Percentiles rank a stretch among this genome's conserved stretches.
Evolutionary conservation across 2,113 vertebrate species (phyloP).

Genomic region (Oxyura jamaicensis): DNA sequence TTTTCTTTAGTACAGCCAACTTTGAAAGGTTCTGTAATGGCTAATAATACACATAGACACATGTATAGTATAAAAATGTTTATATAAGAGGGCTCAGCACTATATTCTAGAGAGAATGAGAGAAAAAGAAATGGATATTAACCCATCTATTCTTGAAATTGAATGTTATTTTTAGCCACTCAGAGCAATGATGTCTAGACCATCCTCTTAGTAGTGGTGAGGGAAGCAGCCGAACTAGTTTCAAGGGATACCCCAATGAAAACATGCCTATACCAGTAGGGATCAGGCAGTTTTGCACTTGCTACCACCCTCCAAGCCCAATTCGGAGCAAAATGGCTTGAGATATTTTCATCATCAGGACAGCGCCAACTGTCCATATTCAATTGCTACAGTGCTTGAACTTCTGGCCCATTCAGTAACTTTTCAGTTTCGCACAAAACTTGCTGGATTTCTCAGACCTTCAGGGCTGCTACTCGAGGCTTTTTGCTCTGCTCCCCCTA

Average conservation of each 20-base stretch:
- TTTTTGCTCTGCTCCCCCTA: conserved; percentile 66
- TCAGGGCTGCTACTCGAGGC: background rate
- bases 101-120: background rate
- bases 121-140: background rate
- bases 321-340: background rate
- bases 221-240: background rate
- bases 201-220: background rate
- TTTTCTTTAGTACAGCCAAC: background rate
- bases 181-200: background rate
- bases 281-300: background rate
- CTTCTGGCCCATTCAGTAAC: background rate
- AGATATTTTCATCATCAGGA: background rate
- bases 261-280: background rate
- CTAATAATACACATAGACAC: background rate
- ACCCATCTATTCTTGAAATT: background rate
- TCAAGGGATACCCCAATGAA: background rate
- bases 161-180: background rate
- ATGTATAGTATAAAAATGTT: background rate
- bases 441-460: background rate
- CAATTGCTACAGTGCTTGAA: background rate
- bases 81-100: background rate
- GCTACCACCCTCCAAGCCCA: background rate
- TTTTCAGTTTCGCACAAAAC: background rate
- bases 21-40: background rate
- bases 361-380: background rate